Evolutionary conservation across 2,113 vertebrate genomes (phyloP).

Genomic region (Chinchilla lanigera): DNA sequence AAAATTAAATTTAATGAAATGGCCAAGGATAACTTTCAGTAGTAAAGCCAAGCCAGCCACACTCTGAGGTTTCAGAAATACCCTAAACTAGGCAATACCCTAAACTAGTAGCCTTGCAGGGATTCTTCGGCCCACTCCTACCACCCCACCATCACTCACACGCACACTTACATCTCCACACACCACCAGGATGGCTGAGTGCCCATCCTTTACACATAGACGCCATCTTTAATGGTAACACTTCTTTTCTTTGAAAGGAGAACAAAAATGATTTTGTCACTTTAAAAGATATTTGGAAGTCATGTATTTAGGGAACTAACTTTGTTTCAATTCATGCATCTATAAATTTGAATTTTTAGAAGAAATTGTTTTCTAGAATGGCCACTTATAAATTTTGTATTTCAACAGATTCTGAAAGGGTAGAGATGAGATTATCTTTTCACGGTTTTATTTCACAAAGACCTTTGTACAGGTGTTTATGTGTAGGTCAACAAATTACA

Average conservation of each 20-base stretch:
- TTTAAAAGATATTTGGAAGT: neutral
- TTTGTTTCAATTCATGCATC: neutral
- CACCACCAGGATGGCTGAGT: no score
- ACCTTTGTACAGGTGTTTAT: neutral
- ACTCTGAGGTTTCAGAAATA: neutral
- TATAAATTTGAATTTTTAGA: conserved; percentile 8
- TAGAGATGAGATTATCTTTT: neutral
- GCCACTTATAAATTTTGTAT: conserved; percentile 21
- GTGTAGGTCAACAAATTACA: neutral
- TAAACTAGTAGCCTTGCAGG: accelerated
- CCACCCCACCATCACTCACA: accelerated
- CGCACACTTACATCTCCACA: neutral
- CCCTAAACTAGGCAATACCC: neutral
- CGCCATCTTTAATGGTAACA: neutral
- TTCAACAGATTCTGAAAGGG: neutral
- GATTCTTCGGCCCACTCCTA: accelerated
- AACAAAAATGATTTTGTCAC: neutral
- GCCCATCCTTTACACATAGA: neutral
- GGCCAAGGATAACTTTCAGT: neutral
- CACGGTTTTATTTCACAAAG: neutral
- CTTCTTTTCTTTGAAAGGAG: neutral
- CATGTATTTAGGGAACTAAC: neutral
- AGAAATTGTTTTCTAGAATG: neutral
- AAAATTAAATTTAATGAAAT: neutral
- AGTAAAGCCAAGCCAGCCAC: neutral